Evolutionary conservation across 2,888 invertebrate genomes (phyloP).

Genomic region (Drosophila limbata): DNA sequence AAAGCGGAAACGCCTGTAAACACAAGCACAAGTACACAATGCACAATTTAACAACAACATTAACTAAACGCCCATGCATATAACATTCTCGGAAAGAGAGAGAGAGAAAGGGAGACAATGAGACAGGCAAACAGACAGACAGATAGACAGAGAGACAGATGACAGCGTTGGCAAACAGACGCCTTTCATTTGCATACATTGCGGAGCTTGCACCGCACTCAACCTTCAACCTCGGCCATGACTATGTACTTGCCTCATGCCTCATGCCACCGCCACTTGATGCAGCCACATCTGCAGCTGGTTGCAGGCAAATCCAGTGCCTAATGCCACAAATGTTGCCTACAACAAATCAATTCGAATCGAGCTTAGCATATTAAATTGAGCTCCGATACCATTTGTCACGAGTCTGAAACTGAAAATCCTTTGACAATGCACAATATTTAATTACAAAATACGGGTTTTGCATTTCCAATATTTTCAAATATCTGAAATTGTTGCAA

Average conservation of each 20-base stretch:
- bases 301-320: constrained; percentile 35
- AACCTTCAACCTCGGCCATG: constrained; percentile 21
- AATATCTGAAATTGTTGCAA: background rate
- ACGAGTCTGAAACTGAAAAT: background rate
- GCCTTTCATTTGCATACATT: constrained; percentile 71
- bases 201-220: constrained; percentile 23
- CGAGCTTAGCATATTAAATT: constrained; percentile 66
- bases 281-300: constrained; percentile 26
- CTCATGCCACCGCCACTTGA: background rate
- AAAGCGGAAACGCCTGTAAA: constrained; percentile 65
- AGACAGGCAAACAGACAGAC: constrained; percentile 43
- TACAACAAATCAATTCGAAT: constrained; percentile 74
- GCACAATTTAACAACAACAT: constrained; percentile 73
- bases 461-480: background rate
- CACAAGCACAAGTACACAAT: constrained; percentile 40
- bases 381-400: constrained; percentile 40
- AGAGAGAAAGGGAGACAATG: constrained; percentile 10
- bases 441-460: constrained; percentile 11
- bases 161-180: constrained; percentile 49
- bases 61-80: constrained; percentile 50
- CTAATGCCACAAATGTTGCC: constrained; percentile 57
- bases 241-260: constrained; percentile 6
- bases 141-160: constrained; percentile 35
- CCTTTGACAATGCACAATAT: background rate
- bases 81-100: too few species aligned